phyloP scores from a whole-genome alignment of 2,797 vertebrate species.

The Sebastes baramenuke region DNA sequence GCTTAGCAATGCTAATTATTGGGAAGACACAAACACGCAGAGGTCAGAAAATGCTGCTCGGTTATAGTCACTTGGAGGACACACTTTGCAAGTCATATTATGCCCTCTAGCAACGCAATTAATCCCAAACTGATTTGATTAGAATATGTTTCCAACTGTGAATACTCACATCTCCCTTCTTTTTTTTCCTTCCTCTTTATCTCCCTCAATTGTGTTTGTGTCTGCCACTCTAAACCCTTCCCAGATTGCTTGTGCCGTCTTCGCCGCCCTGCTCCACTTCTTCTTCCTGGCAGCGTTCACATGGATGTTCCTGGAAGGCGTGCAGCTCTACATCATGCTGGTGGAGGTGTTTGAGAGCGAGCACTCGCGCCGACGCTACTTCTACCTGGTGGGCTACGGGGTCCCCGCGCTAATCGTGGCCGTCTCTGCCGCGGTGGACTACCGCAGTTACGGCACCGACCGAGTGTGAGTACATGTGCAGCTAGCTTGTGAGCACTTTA shows the following conservation, averaged over 20 bases:
- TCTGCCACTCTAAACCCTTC: neutral
- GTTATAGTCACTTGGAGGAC: slow-evolving; percentile 13
- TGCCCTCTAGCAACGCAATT: slow-evolving; percentile 6
- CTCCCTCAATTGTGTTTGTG: neutral
- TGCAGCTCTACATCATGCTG: slow-evolving; percentile 99
- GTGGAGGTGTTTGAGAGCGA: slow-evolving; percentile 99
- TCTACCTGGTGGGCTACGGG: slow-evolving; percentile 95
- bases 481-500: neutral
- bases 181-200: neutral
- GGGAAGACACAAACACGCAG: slow-evolving; percentile 31
- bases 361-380: slow-evolving; percentile 92
- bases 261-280: slow-evolving; percentile 97
- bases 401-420: slow-evolving; percentile 95
- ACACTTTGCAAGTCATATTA: neutral
- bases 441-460: slow-evolving; percentile 95
- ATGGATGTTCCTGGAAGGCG: slow-evolving; percentile 99
- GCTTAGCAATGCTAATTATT: slow-evolving; percentile 65
- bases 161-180: neutral
- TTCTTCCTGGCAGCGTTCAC: slow-evolving; percentile 99
- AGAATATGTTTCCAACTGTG: neutral
- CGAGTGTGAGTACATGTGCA: slow-evolving; percentile 89
- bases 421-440: slow-evolving; percentile 94
- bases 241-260: slow-evolving; percentile 95
- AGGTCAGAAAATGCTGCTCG: slow-evolving; percentile 53
- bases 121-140: slow-evolving; percentile 16